Base-by-base conservation (phyloP, 1,140 invertebrate genomes). In the Dinoponera quadriceps region DNA sequence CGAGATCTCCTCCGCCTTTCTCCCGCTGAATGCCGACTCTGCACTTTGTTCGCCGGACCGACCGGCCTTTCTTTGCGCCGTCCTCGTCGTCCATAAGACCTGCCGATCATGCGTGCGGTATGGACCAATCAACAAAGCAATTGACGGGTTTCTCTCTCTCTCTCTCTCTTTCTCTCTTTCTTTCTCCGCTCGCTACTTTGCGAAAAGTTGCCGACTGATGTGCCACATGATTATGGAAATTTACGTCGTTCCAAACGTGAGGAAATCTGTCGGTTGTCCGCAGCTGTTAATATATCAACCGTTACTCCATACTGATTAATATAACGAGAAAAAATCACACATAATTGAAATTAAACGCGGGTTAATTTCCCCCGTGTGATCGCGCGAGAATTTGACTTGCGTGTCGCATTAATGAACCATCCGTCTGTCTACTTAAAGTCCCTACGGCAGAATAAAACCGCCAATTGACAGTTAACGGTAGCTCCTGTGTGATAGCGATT, bases 111-210 rank as follows among this genome's bases (percentile, higher is more conserved):
- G 20, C 22, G 68, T 57, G 54, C 66, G 69, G n/a, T 59, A 62
- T 27, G n/a, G 55, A 82, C 80, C 71, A 74, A 82, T 74, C 71
- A 82, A 72, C 68, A 82, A 73, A 80, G 75, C 74, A 80, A 84
- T 84, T 81, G 82, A 84, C 65, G 75, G 22, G 33, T 69, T 33
- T 82, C 44, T 60, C 22, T 68, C 49, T 78, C 29, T 83, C 3
- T 4, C 29, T 63, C 29, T 62, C 22, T 59, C 27, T 33, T 9
- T 44, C 0, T 44, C 9, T 44, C 38, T 9, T 3, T 44, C 38
- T 77, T 38, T 71, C 13, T 57, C 18, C 14, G 20, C n/a, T 80
- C n/a, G 38, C 65, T 33, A 2, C n/a, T 55, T n/a, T 16, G 51
- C 51, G 27, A 75, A 51, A 51, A 60, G 51, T 75, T 74, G 59